Conservation (phyloP, 2,888 invertebrate species). For the Callinectes sapidus region DNA sequence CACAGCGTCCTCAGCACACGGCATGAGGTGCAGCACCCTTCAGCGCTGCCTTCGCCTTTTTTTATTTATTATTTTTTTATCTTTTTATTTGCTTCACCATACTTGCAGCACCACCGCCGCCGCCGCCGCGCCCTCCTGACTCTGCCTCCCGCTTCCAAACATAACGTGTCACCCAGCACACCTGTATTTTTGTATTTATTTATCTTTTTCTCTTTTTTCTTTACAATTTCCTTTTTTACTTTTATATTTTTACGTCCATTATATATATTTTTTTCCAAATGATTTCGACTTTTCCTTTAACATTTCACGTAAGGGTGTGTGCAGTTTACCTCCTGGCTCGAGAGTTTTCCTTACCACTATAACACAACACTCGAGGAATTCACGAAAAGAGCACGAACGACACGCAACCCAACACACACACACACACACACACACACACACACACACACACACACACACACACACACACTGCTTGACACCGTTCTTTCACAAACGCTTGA, state of each 20-base stretch:
- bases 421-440: slow-evolving; percentile 2
- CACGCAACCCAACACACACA: not conserved
- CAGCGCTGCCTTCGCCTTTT: not conserved
- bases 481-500: slow-evolving; percentile 6
- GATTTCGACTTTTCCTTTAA: not conserved
- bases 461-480: not conserved
- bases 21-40: slow-evolving; percentile 1
- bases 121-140: not conserved
- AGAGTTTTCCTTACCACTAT: not conserved
- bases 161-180: slow-evolving; percentile 11
- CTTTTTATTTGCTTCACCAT: not conserved
- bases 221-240: not conserved
- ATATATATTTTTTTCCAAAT: not conserved
- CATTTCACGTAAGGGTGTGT: not conserved
- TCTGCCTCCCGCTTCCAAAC: not conserved
- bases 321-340: not conserved
- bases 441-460: not conserved
- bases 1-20: slow-evolving; percentile 24
- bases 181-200: slow-evolving; percentile 4
- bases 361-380: not conserved
- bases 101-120: not conserved
- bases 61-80: too few species aligned
- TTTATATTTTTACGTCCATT: slow-evolving; percentile 18
- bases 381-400: not conserved
- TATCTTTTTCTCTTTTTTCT: not conserved